phyloP scores from a whole-genome alignment of 2,888 invertebrate genomes.

The Digitonthophagus gazella region DNA sequence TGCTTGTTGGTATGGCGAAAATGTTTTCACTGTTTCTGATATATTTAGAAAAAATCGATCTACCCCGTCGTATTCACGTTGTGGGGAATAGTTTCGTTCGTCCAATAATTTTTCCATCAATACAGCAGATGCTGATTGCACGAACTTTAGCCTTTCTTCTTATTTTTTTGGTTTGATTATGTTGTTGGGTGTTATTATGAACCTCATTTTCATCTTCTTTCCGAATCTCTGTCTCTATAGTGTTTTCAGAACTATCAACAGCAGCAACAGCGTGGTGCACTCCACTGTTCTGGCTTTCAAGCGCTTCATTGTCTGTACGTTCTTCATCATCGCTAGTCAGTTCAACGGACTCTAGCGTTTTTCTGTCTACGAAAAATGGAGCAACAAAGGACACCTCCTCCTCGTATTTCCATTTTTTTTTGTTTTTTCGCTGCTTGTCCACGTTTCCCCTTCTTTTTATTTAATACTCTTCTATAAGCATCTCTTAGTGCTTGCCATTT shows the following conservation, averaged over 20 bases:
- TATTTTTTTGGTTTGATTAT: constrained; percentile 1
- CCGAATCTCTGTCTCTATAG: not conserved
- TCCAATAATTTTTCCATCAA: constrained; percentile 15
- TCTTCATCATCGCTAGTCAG: constrained; percentile 12
- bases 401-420: constrained; percentile 18
- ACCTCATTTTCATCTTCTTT: not conserved
- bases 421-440: constrained; percentile 17
- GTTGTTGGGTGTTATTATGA: not conserved
- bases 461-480: constrained; percentile 14
- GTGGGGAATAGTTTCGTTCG: constrained; percentile 8
- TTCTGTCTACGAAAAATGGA: constrained; percentile 8
- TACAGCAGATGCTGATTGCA: constrained; percentile 4
- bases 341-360: constrained; percentile 1
- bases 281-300: not conserved
- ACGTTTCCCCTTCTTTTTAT: constrained; percentile 17
- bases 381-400: constrained; percentile 19
- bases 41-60: constrained; percentile 18
- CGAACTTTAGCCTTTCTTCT: constrained; percentile 6
- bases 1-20: constrained; percentile 12
- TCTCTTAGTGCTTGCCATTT: constrained; percentile 10
- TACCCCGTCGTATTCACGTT: constrained; percentile 13
- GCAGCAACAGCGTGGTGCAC: not conserved
- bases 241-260: not conserved
- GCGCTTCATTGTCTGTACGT: not conserved
- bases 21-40: constrained; percentile 17